Base-by-base conservation (phyloP, 35 echinoderm and acorn worm genomes). In the Heliocidaris erythrogramma region DNA sequence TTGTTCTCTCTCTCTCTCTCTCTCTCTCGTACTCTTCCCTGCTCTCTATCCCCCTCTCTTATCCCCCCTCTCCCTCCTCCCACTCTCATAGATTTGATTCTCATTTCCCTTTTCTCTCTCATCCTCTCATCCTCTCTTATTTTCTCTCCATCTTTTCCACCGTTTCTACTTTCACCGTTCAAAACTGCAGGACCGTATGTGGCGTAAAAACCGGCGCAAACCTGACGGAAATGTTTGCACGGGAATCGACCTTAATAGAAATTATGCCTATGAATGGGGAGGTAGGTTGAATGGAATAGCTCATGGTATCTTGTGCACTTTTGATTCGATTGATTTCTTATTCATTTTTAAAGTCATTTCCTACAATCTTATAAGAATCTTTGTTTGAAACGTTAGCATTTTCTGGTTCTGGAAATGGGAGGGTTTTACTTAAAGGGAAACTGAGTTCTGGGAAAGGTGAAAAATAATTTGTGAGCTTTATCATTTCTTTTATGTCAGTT, bases 181-280 rank as follows among this genome's bases (percentile, higher is more conserved):
- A 31, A n/a, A 87, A 21, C 85, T 94, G 48, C 88, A 59, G 18
- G 94, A 95, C 30, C 86, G 94, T 31, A 59, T 95, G 88, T 95
- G 94, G 94, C 94, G 94, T 48, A 95, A 95, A 85, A 95, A 95
- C 32, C 49, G 94, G 21, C 94, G 90, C 31, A 53, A 59, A 60
- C 49, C 87, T 21, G 31, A 48, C 9, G 50, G 27, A 9, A 42
- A 88, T 32, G 30, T 30, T 14, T 95, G 94, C 17, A 92, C 56
- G 14, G 94, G 94, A 92, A 91, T 92, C 31, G 94, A 95, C 56
- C 88, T 95, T 13, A 95, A 95, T 53, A 95, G 94, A 85, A 95
- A 95, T 90, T 95, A 95, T 92, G 94, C 13, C 9, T 90, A 92
- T 61, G 29, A 59, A 24, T 95, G 94, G 94, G 94, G 94, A 52